Evolutionary conservation across 1,140 invertebrate genomes (phyloP).

Genomic region (Laodelphax striatellus): DNA sequence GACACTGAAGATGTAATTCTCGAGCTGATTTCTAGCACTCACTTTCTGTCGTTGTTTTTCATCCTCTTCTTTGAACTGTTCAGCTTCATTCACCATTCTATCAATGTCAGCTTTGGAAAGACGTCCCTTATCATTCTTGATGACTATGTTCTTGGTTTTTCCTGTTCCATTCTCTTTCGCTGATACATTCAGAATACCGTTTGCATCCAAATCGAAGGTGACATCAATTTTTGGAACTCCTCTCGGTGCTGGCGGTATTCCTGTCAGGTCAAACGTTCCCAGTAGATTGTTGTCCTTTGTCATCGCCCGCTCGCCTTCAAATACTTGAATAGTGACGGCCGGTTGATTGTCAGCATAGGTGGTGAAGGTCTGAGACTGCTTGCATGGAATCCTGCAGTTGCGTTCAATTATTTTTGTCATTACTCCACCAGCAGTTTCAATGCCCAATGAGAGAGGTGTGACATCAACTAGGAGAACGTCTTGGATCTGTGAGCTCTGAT

Average conservation of each 20-base stretch:
- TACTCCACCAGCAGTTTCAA: constrained; percentile 43
- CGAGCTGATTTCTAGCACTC: constrained; percentile 50
- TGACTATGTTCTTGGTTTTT: constrained; percentile 39
- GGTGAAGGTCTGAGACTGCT: constrained; percentile 39
- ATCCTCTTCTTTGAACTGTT: constrained; percentile 46
- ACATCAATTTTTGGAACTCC: constrained; percentile 32
- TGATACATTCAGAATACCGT: constrained; percentile 55
- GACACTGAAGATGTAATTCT: constrained; percentile 58
- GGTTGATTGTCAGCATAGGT: constrained; percentile 51
- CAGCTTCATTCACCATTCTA: constrained; percentile 55
- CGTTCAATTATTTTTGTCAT: constrained; percentile 45
- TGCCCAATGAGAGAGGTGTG: constrained; percentile 40
- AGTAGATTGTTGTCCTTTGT: constrained; percentile 62
- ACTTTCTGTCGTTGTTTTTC: constrained; percentile 43
- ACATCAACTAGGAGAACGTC: constrained; percentile 43
- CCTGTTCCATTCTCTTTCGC: constrained; percentile 41
- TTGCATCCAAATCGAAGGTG: constrained; percentile 54
- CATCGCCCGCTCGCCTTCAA: constrained; percentile 52
- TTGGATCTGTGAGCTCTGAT: constrained; percentile 40
- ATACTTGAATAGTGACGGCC: constrained; percentile 65
- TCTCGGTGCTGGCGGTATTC: constrained; percentile 50
- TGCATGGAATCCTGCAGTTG: constrained; percentile 40
- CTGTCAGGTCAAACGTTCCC: constrained; percentile 62
- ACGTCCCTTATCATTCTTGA: constrained; percentile 44
- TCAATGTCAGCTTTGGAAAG: constrained; percentile 43